Conservation (phyloP, 2,797 vertebrate species). For the Xenops minutus region DNA sequence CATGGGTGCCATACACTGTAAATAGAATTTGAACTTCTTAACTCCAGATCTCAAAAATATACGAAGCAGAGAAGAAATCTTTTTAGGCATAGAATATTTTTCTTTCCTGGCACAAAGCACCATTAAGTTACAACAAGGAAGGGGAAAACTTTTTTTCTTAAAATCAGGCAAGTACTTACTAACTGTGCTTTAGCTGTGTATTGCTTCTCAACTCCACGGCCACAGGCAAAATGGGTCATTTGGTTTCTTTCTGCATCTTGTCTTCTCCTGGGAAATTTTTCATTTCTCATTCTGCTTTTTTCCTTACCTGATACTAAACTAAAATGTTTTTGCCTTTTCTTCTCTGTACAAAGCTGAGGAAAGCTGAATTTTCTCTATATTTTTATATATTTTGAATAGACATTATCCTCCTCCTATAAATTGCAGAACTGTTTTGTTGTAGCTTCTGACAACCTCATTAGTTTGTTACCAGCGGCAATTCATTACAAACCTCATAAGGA, state of each 20-base stretch:
- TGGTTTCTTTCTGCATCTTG: neutral
- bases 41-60: neutral
- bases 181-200: neutral
- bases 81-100: neutral
- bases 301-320: neutral
- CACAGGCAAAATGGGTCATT: neutral
- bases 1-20: neutral
- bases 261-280: neutral
- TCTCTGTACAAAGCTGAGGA: neutral
- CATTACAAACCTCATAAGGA: conserved; percentile 64
- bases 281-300: neutral
- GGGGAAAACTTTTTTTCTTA: neutral
- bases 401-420: conserved; percentile 31
- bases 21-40: conserved; percentile 22
- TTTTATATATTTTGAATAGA: neutral
- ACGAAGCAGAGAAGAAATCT: neutral
- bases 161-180: neutral
- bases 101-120: neutral
- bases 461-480: conserved; percentile 67
- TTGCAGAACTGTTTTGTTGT: conserved; percentile 38
- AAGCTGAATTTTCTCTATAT: neutral
- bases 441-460: conserved; percentile 71
- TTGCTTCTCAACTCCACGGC: neutral
- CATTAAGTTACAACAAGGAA: neutral
- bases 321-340: neutral